Conservation (phyloP, 2,113 vertebrate genomes). For the Etheostoma spectabile region DNA sequence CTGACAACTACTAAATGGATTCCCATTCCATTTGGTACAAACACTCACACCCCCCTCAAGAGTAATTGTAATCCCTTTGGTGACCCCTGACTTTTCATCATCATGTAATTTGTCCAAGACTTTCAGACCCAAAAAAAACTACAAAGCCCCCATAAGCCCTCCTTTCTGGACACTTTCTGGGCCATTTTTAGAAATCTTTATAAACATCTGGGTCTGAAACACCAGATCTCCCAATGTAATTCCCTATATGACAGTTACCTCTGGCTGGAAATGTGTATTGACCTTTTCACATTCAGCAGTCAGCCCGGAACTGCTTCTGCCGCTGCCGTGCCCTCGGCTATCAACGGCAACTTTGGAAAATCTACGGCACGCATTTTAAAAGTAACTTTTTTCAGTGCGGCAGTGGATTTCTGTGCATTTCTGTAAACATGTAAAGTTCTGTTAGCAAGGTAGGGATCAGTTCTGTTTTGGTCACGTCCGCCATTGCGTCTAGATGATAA, state of each 20-base stretch:
- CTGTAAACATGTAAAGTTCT: too few species aligned
- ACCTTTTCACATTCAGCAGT: conserved; percentile 36
- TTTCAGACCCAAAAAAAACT: not conserved
- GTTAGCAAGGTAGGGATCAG: too few species aligned
- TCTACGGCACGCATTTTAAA: not conserved
- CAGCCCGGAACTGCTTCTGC: not conserved
- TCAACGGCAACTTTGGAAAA: not conserved
- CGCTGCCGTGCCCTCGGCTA: not conserved
- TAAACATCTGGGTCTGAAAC: not conserved
- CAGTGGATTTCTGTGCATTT: not conserved
- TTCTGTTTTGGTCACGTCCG: too few species aligned
- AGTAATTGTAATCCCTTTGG: too few species aligned
- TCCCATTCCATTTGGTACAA: not conserved
- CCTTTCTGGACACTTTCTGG: not conserved
- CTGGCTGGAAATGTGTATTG: conserved; percentile 34
- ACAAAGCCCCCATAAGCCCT: not conserved
- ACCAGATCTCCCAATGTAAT: not conserved
- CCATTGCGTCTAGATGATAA: too few species aligned
- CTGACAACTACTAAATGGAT: not conserved
- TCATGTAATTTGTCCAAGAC: not conserved
- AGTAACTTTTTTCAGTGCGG: not conserved
- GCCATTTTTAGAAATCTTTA: not conserved
- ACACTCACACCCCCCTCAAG: not conserved
- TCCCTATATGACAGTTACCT: conserved; percentile 3
- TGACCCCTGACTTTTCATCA: not conserved